Evolutionary conservation across 2,888 invertebrate genomes (phyloP).

Genomic region (Apocheima hispidaria): DNA sequence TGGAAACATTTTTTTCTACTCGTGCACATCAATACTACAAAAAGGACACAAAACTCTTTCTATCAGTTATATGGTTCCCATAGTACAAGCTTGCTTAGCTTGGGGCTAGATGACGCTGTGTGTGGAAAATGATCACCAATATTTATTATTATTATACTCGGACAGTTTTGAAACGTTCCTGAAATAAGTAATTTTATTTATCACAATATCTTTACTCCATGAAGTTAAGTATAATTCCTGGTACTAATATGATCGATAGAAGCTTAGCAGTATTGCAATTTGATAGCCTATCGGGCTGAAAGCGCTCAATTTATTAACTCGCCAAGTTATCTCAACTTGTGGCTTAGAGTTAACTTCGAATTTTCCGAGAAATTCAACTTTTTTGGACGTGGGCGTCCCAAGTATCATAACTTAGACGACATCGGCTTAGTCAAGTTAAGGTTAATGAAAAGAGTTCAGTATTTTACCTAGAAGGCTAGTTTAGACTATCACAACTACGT

Average conservation of each 20-base stretch:
- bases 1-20: not conserved
- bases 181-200: no score
- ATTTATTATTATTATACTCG: no score
- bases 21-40: no score
- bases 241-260: constrained; percentile 36
- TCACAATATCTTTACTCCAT: no score
- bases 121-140: no score
- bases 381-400: constrained; percentile 2
- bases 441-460: not conserved
- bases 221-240: constrained; percentile 45
- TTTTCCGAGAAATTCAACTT: constrained; percentile 17
- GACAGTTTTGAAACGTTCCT: no score
- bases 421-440: not conserved
- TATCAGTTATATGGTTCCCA: no score
- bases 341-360: constrained; percentile 12
- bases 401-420: constrained; percentile 7
- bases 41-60: no score
- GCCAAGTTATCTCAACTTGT: constrained; percentile 19
- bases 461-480: not conserved
- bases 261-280: constrained; percentile 29
- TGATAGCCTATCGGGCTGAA: constrained; percentile 25
- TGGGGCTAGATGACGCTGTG: no score
- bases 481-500: not conserved
- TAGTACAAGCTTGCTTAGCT: no score
- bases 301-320: constrained; percentile 25